Evolutionary conservation across 2,888 invertebrate species (phyloP), one percentile per base, ranked within the genome.

Genomic region (Steinernema carpocapsae): DNA sequence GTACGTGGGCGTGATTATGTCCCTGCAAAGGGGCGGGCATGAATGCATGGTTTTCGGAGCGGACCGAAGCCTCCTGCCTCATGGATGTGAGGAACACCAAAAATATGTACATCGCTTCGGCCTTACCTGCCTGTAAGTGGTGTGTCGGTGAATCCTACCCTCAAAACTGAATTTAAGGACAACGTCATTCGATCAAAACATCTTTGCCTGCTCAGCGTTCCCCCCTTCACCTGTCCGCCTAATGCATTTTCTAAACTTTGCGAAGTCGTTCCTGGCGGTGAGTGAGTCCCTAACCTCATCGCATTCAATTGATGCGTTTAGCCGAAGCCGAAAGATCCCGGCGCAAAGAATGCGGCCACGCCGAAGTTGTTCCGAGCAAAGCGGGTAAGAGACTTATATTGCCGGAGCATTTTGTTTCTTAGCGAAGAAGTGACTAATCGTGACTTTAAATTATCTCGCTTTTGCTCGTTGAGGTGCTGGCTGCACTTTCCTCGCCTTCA

Each of bases 401-500:
- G 17, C 48, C 19, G 32, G 17, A 29, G 64, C 48, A 37, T 64
- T 64, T 32, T 29, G 37, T 29, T 64, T 29, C 32, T 64, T 4
- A 26, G 32, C 64, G 32, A 14, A 26, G 64, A 64, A 64, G 64
- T 64, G 64, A 64, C 64, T 64, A 56, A 64, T 64, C 64, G 32
- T 29, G 29, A 32, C 64, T 26, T 64, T 64, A 64, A 64, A 64
- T 64, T 64, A 64, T 64, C 64, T 26, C 64, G 29, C 64, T 26
- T 64, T 32, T 64, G 26, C 64, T 64, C 64, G 32, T 32, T 26
- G 64, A 22, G 64, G 17, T 32, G 64, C 64, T 64, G 64, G 64
- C 64, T 64, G 64, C 64, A 64, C 64, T 64, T 64, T 64, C 64
- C 19, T 64, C 64, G 29, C 64, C 32, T 64, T 64, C 64, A 64